Conservation (phyloP, 2,113 vertebrate genomes). For the Calypte anna region DNA sequence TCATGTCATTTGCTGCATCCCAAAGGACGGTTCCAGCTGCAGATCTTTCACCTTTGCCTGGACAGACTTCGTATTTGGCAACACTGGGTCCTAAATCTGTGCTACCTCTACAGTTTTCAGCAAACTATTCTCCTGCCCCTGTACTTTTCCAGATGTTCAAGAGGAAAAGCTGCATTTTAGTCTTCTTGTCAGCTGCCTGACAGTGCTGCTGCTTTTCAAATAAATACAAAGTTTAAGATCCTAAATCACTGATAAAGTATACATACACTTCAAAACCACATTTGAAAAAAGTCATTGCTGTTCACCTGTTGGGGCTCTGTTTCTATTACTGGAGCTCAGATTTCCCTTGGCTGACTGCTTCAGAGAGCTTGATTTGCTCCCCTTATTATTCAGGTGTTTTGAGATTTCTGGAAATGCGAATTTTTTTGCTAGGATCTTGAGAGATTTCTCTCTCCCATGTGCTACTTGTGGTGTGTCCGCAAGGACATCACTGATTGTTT, state of each 20-base stretch:
- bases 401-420: not conserved
- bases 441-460: not conserved
- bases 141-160: constrained; percentile 51
- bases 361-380: not conserved
- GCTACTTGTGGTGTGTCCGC: not conserved
- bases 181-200: constrained; percentile 34
- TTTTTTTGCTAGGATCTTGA: not conserved
- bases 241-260: constrained; percentile 6
- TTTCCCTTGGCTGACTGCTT: not conserved
- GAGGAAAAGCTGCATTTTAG: constrained; percentile 27
- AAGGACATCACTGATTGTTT: not conserved
- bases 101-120: constrained; percentile 39
- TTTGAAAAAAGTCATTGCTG: not conserved
- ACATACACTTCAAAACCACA: constrained; percentile 3
- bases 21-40: not conserved
- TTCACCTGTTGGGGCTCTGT: not conserved
- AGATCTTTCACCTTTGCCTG: not conserved
- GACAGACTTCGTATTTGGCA: constrained; percentile 13
- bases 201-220: constrained; percentile 39
- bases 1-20: not conserved
- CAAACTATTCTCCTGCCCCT: constrained; percentile 19
- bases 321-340: not conserved
- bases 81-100: constrained; percentile 27
- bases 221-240: constrained; percentile 24
- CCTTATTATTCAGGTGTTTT: not conserved